Conservation (phyloP, 2,888 invertebrate species). For the Synanthedon vespiformis region DNA sequence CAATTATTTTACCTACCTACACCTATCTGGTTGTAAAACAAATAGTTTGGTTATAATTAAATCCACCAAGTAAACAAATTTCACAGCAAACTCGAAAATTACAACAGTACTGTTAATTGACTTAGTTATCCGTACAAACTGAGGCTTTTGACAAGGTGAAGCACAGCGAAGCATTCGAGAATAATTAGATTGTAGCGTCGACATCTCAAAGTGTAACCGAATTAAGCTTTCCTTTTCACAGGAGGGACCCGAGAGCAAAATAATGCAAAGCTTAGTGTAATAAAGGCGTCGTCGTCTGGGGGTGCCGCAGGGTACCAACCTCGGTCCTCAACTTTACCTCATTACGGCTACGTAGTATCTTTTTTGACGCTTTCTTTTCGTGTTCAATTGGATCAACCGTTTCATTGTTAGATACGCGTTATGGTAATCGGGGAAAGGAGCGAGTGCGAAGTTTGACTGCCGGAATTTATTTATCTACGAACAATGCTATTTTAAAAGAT, state of each 20-base stretch:
- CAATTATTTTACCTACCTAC: no score
- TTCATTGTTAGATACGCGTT: conserved; percentile 40
- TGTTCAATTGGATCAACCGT: conserved; percentile 54
- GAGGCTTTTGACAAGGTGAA: conserved; percentile 63
- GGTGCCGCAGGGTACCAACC: conserved; percentile 45
- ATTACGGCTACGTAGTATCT: conserved; percentile 36
- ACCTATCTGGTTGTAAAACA: no score
- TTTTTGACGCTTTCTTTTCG: conserved; percentile 52
- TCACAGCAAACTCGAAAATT: conserved; percentile 2
- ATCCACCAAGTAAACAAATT: background rate
- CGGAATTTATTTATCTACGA: conserved; percentile 11
- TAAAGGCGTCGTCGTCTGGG: conserved; percentile 48
- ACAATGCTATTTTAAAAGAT: no score
- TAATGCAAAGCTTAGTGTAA: conserved; percentile 64
- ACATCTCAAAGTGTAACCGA: conserved; percentile 68
- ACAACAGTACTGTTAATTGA: conserved; percentile 31
- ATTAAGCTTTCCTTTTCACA: conserved; percentile 66
- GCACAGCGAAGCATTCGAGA: conserved; percentile 40
- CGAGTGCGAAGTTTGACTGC: conserved; percentile 35
- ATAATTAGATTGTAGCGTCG: conserved; percentile 66
- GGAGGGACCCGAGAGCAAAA: conserved; percentile 53
- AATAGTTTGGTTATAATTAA: no score
- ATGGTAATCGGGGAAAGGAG: conserved; percentile 36
- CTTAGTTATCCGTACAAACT: conserved; percentile 26
- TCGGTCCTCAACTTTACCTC: conserved; percentile 32